Conservation (phyloP, 2,113 vertebrate species). For the Oxyruncus cristatus region DNA sequence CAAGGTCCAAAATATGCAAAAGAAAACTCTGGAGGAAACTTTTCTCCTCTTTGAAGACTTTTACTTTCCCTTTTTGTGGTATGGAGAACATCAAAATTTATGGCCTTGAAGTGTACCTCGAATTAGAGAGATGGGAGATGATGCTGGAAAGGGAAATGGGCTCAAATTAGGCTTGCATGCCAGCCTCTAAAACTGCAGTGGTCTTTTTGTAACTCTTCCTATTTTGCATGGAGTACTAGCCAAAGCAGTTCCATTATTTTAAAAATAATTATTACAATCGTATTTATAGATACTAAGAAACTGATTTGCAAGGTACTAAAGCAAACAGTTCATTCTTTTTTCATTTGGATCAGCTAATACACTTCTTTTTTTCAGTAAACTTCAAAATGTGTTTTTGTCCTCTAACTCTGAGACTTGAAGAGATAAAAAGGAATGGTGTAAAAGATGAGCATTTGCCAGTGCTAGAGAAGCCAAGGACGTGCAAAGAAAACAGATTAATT, state of each 20-base stretch:
- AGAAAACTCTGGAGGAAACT: not conserved
- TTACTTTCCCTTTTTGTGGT: not conserved
- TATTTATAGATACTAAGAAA: not conserved
- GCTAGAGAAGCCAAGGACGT: constrained; percentile 37
- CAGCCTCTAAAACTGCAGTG: not conserved
- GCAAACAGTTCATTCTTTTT: not conserved
- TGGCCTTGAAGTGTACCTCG: not conserved
- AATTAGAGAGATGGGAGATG: not conserved
- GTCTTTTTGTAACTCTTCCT: not conserved
- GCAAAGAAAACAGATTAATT: constrained; percentile 54
- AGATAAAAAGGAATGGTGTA: not conserved
- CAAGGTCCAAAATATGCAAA: not conserved
- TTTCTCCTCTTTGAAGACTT: not conserved
- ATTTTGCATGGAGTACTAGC: not conserved
- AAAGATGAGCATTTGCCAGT: constrained; percentile 5
- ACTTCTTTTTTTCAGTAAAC: not conserved
- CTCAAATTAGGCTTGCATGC: not conserved
- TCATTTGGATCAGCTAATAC: not conserved
- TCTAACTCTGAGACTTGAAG: not conserved
- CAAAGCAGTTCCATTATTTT: not conserved
- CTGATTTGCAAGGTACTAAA: not conserved
- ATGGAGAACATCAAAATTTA: not conserved
- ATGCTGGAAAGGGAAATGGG: not conserved
- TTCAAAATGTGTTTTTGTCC: not conserved
- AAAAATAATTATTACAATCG: not conserved